Evolutionary conservation across 2,888 invertebrate species (phyloP), one percentile per base, ranked within the genome.

Genomic region (Latrodectus hesperus): DNA sequence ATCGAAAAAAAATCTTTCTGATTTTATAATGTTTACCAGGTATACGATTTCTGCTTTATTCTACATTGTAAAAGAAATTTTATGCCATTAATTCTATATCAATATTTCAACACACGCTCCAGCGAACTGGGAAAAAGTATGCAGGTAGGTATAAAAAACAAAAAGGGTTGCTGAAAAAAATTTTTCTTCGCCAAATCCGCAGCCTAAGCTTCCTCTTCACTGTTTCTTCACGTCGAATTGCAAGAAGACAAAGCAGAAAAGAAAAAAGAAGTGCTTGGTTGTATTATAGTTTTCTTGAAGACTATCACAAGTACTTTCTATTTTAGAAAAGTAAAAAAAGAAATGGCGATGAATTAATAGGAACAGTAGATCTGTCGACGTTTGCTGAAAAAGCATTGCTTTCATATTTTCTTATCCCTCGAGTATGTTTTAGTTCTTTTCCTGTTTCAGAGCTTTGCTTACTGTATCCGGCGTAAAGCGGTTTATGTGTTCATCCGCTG

Each of bases 401-500:
- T 11, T 60, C 38, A 38, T 38, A 38, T 38, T 38, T 38, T 38
- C n/a, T 38, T 38, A 6, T 6, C 38, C 2, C 38, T 38, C 22
- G 22, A 38, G 5, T 38, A 38, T 38, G 38, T 60, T 60, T 60
- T 60, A 14, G 16, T 55, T 55, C 16, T 55, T 55, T 55, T 55
- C 16, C 16, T 14, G 12, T 10, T 60, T 60, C 16, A 10, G 60
- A 60, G 12, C 10, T 22, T 11, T 67, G 16, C 55, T 22, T 79
- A 68, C 14, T 55, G 64, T 70, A 70, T 75, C 82, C 75, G 82
- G 83, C 22, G 12, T 71, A 55, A 68, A 64, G 26, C 38, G 26
- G 71, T 83, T 83, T 76, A 83, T 76, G 70, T 60, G 71, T 60
- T 71, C 71, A 83, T 83, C 70, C 76, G n/a, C 22, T 64, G 72